Evolutionary conservation across 2,113 vertebrate genomes (phyloP).

Genomic region (Crotalus viridis): DNA sequence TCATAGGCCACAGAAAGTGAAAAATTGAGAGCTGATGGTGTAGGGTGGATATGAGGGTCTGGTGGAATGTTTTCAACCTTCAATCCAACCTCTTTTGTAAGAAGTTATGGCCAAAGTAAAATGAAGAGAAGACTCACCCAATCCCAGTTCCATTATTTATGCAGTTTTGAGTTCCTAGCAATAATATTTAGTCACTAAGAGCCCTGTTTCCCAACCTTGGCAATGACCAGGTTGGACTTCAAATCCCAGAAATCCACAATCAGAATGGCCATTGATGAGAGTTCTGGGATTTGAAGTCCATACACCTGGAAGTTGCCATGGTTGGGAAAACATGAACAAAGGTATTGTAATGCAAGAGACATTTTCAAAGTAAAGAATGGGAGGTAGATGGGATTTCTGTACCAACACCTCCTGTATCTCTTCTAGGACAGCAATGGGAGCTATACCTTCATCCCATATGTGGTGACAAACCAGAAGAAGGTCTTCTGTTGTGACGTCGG

Average conservation of each 20-base stretch:
- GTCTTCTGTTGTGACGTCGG: constrained; percentile 80
- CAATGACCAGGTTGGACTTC: not conserved
- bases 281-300: not conserved
- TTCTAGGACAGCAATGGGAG: constrained; percentile 80
- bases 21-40: not conserved
- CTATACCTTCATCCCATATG: constrained; percentile 86
- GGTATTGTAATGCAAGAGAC: not conserved
- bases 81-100: not conserved
- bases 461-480: constrained; percentile 80
- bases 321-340: not conserved
- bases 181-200: not conserved
- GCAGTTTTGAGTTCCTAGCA: not conserved
- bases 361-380: not conserved
- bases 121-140: not conserved
- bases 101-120: not conserved
- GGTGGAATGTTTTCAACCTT: not conserved
- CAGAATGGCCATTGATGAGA: not conserved
- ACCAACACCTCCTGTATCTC: not conserved
- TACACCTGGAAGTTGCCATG: not conserved
- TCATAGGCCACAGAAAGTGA: not conserved
- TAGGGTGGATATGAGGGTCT: not conserved
- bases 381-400: too few species aligned
- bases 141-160: not conserved
- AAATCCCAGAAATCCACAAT: not conserved
- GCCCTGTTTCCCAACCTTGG: not conserved